Conservation (phyloP, 2,888 invertebrate species). For the Apodemia hepburni region DNA sequence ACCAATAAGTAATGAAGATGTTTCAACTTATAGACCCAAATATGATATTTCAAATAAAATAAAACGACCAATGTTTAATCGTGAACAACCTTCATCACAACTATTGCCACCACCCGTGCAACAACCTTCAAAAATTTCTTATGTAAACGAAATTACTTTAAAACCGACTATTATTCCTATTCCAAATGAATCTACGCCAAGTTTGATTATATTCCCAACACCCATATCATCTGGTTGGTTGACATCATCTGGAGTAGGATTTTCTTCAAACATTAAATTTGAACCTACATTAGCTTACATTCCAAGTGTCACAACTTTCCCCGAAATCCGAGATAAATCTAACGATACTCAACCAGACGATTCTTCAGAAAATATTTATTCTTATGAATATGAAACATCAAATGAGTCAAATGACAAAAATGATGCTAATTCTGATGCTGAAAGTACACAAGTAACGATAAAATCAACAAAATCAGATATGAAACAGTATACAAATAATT, state of each 20-base stretch:
- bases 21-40: slow-evolving; percentile 67
- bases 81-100: slow-evolving; percentile 62
- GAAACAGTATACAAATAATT: slow-evolving; percentile 35
- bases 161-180: background rate
- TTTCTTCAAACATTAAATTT: slow-evolving; percentile 64
- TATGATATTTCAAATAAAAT: slow-evolving; percentile 61
- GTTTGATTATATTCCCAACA: slow-evolving; percentile 60
- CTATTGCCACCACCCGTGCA: slow-evolving; percentile 62
- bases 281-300: slow-evolving; percentile 55
- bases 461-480: slow-evolving; percentile 41
- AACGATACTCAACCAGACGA: slow-evolving; percentile 45
- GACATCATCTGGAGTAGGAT: slow-evolving; percentile 65
- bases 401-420: slow-evolving; percentile 37
- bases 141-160: slow-evolving; percentile 22
- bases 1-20: slow-evolving; percentile 56
- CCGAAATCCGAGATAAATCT: slow-evolving; percentile 38
- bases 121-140: slow-evolving; percentile 38
- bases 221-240: slow-evolving; percentile 68
- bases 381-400: slow-evolving; percentile 52
- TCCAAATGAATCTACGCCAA: slow-evolving; percentile 34
- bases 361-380: slow-evolving; percentile 40
- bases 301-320: slow-evolving; percentile 43
- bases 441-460: slow-evolving; percentile 38
- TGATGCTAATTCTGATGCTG: slow-evolving; percentile 43
- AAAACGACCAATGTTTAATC: slow-evolving; percentile 55